Percentiles rank a stretch among this genome's conserved stretches.
These are phyloP conservation scores for Polypterus bichir DNA, from an alignment of 2,113 vertebrate genomes.

Conservation along the genomic window DNA sequence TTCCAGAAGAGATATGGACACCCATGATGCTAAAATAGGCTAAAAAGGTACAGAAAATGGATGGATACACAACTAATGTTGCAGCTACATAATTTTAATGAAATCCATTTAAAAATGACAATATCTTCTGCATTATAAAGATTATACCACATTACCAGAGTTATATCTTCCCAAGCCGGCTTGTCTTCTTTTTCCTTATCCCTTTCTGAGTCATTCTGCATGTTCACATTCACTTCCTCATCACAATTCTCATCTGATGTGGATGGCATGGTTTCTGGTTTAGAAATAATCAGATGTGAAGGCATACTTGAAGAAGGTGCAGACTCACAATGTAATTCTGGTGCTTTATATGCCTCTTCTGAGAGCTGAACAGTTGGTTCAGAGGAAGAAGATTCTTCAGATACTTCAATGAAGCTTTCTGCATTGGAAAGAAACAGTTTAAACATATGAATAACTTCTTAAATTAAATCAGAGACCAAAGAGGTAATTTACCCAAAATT, in stretches of 20 bases:
- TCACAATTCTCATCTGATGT: slow-evolving; percentile 8
- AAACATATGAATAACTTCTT: no score
- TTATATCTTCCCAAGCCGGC: slow-evolving; percentile 60
- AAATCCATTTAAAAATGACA: no score
- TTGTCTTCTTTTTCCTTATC: slow-evolving; percentile 19
- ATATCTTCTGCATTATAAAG: no score
- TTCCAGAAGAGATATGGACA: no score
- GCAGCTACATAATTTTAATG: no score
- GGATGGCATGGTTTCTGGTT: not conserved
- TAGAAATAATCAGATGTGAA: not conserved
- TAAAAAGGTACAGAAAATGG: no score
- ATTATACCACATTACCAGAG: slow-evolving; percentile 47
- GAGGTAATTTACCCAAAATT: no score
- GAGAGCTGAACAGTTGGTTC: slow-evolving; percentile 6
- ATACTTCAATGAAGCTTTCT: slow-evolving; percentile 54
- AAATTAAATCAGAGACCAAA: no score
- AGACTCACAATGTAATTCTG: not conserved
- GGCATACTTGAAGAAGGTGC: not conserved
- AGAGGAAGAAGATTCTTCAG: slow-evolving; percentile 29
- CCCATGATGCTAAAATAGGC: no score
- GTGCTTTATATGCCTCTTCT: not conserved
- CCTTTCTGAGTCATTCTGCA: slow-evolving; percentile 14
- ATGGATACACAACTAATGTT: no score
- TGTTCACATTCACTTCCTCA: slow-evolving; percentile 13
- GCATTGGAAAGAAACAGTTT: not conserved